Conservation (phyloP, 2,113 vertebrate genomes). For the Rhea americana region DNA sequence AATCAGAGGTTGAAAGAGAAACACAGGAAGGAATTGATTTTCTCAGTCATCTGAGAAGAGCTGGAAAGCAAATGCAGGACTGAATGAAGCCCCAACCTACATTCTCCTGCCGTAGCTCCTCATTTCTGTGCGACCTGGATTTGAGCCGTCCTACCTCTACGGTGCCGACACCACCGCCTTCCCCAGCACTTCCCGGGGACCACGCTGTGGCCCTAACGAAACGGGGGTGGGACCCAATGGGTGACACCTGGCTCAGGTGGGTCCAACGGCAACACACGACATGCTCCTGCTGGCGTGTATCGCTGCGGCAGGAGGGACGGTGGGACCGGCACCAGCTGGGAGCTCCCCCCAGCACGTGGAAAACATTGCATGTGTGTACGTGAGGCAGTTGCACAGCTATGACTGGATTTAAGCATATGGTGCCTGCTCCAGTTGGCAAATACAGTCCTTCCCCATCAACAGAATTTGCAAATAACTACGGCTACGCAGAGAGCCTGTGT, state of each 20-base stretch:
- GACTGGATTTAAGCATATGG: background rate
- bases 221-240: background rate
- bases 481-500: background rate
- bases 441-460: accelerated
- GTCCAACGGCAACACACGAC: background rate
- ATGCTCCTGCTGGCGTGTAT: background rate
- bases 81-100: background rate
- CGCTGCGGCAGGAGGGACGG: background rate
- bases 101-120: background rate
- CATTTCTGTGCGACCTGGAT: too few species aligned
- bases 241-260: background rate
- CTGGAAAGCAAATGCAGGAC: background rate
- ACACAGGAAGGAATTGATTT: background rate
- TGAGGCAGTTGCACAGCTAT: background rate
- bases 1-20: accelerated
- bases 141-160: background rate
- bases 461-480: background rate
- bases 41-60: background rate
- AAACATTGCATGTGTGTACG: background rate
- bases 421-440: background rate
- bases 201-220: background rate
- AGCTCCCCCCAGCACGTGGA: background rate
- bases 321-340: background rate
- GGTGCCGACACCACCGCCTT: background rate
- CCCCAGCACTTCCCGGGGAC: background rate